Evolutionary conservation across 2,113 vertebrate genomes (phyloP).

Genomic region (Acanthisitta chloris): DNA sequence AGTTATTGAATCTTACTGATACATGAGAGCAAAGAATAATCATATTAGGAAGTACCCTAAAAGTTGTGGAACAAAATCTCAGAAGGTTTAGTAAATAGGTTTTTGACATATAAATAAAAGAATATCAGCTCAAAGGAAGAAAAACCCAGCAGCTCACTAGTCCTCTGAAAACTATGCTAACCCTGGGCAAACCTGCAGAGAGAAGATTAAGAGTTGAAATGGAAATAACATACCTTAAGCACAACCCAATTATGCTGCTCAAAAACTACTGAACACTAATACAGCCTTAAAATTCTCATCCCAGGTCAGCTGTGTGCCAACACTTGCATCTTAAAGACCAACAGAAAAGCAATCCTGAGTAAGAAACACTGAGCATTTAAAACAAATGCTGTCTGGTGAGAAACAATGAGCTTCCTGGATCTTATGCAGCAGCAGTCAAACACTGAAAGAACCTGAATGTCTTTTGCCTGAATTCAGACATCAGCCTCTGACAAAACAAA

Average conservation of each 20-base stretch:
- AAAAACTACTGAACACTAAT: neutral
- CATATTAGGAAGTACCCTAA: neutral
- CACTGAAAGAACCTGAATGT: neutral
- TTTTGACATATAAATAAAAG: neutral
- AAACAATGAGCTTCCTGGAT: neutral
- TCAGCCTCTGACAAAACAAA: neutral
- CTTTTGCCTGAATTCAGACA: neutral
- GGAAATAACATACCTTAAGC: neutral
- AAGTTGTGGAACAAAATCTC: neutral
- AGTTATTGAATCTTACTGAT: neutral
- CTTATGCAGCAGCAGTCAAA: neutral
- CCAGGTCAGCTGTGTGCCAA: neutral
- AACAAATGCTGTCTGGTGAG: neutral
- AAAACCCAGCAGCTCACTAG: neutral
- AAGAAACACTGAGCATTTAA: neutral
- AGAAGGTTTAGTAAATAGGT: neutral
- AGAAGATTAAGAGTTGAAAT: neutral
- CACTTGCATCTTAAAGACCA: neutral
- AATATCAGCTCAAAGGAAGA: neutral
- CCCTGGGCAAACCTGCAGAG: neutral
- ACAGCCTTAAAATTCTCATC: neutral
- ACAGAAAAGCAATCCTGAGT: neutral
- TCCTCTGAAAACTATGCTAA: neutral
- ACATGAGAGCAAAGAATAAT: neutral
- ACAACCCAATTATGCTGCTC: neutral